A percentile compares a stretch with the other conserved stretches of the same genome.
Evolutionary conservation across 1,140 invertebrate genomes (phyloP).

Genomic region (Drosophila mojavensis): DNA sequence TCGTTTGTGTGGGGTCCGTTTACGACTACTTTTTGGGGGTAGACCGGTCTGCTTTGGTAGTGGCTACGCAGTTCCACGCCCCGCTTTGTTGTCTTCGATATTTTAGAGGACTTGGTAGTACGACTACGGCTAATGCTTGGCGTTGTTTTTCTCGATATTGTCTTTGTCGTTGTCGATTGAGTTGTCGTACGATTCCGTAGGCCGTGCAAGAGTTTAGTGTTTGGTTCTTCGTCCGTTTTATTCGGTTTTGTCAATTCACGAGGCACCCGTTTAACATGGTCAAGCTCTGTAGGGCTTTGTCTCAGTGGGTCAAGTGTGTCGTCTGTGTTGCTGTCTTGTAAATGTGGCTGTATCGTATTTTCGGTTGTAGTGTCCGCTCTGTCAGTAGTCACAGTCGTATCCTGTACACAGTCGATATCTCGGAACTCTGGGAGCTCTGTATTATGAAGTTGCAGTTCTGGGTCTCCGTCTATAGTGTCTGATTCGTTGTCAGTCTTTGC

Average conservation of each 20-base stretch:
- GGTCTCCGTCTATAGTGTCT: background rate
- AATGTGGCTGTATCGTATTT: background rate
- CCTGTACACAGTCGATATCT: conserved; percentile 1
- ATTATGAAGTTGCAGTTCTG: conserved; percentile 3
- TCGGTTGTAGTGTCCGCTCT: background rate
- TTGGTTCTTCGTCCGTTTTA: background rate
- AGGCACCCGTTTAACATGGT: background rate
- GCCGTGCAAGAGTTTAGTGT: conserved; percentile 31
- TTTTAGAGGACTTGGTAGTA: conserved; percentile 56
- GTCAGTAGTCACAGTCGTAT: background rate
- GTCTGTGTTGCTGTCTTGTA: background rate
- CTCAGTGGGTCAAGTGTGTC: background rate
- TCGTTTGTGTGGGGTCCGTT: conserved; percentile 67
- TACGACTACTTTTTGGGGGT: conserved; percentile 75
- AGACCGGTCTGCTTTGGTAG: conserved; percentile 58
- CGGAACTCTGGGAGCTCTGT: conserved; percentile 4
- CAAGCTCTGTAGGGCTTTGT: background rate
- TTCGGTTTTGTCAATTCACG: background rate
- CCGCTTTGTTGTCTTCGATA: conserved; percentile 53
- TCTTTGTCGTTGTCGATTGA: background rate
- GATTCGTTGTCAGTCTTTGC: conserved; percentile 7
- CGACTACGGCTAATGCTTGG: conserved; percentile 11
- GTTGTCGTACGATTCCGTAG: conserved; percentile 29
- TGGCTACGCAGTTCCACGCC: conserved; percentile 62
- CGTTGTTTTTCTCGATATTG: conserved; percentile 6